Percentiles rank a stretch among this genome's conserved stretches.
Evolutionary conservation across 2,113 vertebrate genomes (phyloP).

Genomic region (Taurulus bubalis): DNA sequence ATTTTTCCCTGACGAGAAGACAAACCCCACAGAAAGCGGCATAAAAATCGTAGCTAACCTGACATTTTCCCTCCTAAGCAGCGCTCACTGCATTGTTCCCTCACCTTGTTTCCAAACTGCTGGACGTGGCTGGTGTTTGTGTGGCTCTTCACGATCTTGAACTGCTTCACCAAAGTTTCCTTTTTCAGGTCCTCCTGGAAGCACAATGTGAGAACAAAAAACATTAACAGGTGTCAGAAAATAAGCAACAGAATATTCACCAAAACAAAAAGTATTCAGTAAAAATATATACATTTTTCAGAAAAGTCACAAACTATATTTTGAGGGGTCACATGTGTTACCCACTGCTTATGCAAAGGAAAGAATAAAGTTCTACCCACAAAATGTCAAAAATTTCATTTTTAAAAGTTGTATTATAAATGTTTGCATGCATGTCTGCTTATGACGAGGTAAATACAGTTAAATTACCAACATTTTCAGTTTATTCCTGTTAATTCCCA

Average conservation of each 20-base stretch:
- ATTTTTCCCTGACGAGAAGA: no score
- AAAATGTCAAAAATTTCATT: no score
- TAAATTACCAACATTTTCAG: no score
- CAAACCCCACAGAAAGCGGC: no score
- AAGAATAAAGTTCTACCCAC: no score
- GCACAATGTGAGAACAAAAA: conserved; percentile 4
- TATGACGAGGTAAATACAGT: no score
- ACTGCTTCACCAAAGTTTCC: conserved; percentile 93
- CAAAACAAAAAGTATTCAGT: no score
- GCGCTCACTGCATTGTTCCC: conserved; percentile 8
- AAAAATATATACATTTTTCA: no score
- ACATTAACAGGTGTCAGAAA: background rate
- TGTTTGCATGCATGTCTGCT: no score
- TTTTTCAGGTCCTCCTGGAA: conserved; percentile 91
- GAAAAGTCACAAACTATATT: background rate
- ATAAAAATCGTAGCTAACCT: background rate
- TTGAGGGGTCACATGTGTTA: background rate
- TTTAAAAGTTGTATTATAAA: no score
- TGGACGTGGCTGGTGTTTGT: conserved; percentile 98
- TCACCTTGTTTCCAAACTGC: conserved; percentile 96
- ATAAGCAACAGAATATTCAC: background rate
- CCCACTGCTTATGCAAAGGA: background rate
- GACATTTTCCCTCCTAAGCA: background rate
- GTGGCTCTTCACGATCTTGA: conserved; percentile 90
- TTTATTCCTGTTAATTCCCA: no score